Percentiles rank a stretch among this genome's conserved stretches.
These are phyloP conservation scores for Syngnathoides biaculeatus DNA, from an alignment of 2,113 vertebrate species.

Conservation along the genomic window DNA sequence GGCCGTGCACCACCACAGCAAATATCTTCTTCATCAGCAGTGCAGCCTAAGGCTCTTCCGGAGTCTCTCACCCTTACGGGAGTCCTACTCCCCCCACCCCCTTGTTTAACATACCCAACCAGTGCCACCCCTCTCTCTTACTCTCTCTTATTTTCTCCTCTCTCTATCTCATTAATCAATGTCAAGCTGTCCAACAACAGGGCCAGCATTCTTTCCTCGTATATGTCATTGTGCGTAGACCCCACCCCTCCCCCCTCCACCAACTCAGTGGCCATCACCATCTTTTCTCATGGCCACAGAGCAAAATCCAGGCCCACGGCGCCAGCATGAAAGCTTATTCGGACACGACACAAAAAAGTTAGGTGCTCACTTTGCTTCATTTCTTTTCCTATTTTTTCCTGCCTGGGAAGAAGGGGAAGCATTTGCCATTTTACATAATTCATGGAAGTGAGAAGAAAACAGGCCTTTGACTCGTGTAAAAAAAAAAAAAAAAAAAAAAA, in stretches of 20 bases:
- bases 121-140: slow-evolving; percentile 59
- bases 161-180: slow-evolving; percentile 72
- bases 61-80: slow-evolving; percentile 46
- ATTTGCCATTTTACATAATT: slow-evolving; percentile 89
- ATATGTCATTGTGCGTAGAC: slow-evolving; percentile 76
- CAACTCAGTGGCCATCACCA: slow-evolving; percentile 80
- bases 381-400: slow-evolving; percentile 28
- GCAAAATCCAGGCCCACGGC: slow-evolving; percentile 70
- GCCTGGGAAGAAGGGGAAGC: slow-evolving; percentile 64
- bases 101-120: slow-evolving; percentile 44
- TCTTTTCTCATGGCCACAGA: slow-evolving; percentile 88
- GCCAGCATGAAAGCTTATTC: slow-evolving; percentile 87
- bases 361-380: slow-evolving; percentile 60
- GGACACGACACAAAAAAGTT: slow-evolving; percentile 46
- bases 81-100: slow-evolving; percentile 15
- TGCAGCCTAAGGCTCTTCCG: slow-evolving; percentile 61
- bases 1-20: slow-evolving; percentile 24
- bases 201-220: slow-evolving; percentile 70
- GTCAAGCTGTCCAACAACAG: slow-evolving; percentile 70
- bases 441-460: slow-evolving; percentile 86
- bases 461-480: slow-evolving; percentile 54
- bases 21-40: slow-evolving; percentile 52
- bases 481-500: slow-evolving; percentile 34
- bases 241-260: slow-evolving; percentile 75
- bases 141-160: slow-evolving; percentile 60